Conservation (phyloP, 2,113 vertebrate species). For the Orcinus orca region DNA sequence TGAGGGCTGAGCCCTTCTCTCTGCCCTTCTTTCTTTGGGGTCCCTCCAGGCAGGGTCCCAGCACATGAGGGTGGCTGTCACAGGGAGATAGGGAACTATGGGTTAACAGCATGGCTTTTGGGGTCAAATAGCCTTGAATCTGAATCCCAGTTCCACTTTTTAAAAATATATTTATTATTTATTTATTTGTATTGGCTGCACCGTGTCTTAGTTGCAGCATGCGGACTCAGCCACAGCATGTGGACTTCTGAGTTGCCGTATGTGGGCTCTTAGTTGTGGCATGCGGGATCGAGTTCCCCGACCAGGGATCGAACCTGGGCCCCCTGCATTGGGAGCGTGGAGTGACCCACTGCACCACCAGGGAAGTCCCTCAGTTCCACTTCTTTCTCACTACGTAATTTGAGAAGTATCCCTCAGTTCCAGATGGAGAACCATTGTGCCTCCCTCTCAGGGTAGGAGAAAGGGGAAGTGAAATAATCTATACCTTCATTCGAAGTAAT, state of each 20-base stretch:
- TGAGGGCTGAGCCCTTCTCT: neutral
- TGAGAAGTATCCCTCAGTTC: neutral
- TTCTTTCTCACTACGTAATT: neutral
- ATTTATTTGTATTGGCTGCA: too few species aligned
- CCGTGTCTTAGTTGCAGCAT: too few species aligned
- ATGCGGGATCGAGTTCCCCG: too few species aligned
- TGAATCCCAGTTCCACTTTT: neutral
- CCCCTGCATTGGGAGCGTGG: too few species aligned
- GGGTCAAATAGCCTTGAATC: neutral
- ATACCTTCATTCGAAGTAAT: neutral
- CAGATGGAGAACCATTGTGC: neutral
- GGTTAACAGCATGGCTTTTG: neutral
- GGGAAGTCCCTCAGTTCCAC: neutral
- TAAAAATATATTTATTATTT: too few species aligned
- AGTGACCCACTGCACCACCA: too few species aligned
- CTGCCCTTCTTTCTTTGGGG: neutral
- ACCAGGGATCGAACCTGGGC: too few species aligned
- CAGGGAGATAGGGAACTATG: neutral
- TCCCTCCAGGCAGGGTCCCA: neutral
- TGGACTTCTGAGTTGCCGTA: too few species aligned
- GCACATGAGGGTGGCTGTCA: neutral
- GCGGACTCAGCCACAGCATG: too few species aligned
- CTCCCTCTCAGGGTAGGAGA: neutral
- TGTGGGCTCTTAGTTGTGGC: too few species aligned
- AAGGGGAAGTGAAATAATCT: neutral